Evolutionary conservation across 2,888 invertebrate species (phyloP), one percentile per base, ranked within the genome.

Genomic region (Amphiduros pacificus): DNA sequence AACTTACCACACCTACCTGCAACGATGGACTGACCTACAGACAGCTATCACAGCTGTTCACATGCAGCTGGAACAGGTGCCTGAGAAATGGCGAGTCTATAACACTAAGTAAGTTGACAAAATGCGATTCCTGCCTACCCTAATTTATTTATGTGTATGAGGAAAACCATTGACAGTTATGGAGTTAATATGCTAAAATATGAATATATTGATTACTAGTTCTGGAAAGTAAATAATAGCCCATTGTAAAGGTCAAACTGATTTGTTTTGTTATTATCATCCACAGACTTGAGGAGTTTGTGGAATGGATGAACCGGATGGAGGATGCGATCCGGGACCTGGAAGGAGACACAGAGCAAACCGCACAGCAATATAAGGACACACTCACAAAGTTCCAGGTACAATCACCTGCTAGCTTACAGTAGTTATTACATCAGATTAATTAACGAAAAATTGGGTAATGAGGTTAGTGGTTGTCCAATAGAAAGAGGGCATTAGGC

Each of bases 1-100:
- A 20, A 85, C 88, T 14, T 86, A 89, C 24, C 86, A 87, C 51
- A 88, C 87, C 65, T 90, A 92, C 50, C 87, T 89, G 76, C 86
- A 88, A 52, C 87, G 90, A 66, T 94, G 93, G 92, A 87, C 89
- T 63, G 85, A 86, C 40, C 86, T 92, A 0, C 87, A 88, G 1
- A 86, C 87, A 26, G 88, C 89, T 75, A 87, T 93, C 40, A 90
- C 91, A 71, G 86, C 87, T 64, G 87, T 94, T 71, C 87, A 87
- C 57, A 85, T 88, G 69, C 89, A 90, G 64, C 81, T 92, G 57
- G 91, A 92, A 70, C 90, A 93, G 78, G 91, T 95, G 60, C 94
- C 94, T 0, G 91, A 92, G 48, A 91, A 93, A 75, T 95, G 95
- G 95, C 89, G 91, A 61, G 87, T 89, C 0, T 96, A 96, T 73